phyloP scores from a whole-genome alignment of 2,888 invertebrate species.

The Lithophane socia region DNA sequence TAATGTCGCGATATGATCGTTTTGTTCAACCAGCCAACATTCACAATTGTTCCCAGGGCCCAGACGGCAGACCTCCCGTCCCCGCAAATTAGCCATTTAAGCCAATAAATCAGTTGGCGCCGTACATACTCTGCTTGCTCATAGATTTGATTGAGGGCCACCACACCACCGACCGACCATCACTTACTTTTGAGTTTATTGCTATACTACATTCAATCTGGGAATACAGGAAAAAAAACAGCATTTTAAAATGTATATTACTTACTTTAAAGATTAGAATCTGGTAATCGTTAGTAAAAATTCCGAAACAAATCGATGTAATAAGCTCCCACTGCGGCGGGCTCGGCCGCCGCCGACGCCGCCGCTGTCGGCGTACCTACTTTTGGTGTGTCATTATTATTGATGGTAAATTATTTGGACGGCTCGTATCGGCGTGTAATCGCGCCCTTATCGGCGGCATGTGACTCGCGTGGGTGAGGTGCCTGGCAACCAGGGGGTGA shows the following conservation, averaged over 20 bases:
- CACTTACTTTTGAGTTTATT: not conserved
- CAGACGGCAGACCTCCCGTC: conserved; percentile 15
- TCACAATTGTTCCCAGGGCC: conserved; percentile 30
- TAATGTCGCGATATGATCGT: not conserved
- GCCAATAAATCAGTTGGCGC: conserved; percentile 59
- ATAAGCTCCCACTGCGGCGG: not conserved
- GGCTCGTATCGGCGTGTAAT: conserved; percentile 48
- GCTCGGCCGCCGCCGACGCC: not conserved
- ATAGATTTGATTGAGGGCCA: conserved; percentile 24
- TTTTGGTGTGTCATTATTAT: conserved; percentile 45
- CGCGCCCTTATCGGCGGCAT: conserved; percentile 40
- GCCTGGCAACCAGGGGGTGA: not conserved
- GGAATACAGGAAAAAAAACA: not conserved
- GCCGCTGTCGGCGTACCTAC: not conserved
- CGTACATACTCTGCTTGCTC: conserved; percentile 17
- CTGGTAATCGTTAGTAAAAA: conserved; percentile 7
- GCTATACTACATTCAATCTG: conserved; percentile 1
- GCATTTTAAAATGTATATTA: not conserved
- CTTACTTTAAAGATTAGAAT: not conserved
- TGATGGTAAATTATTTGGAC: conserved; percentile 55
- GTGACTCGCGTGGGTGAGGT: conserved; percentile 2
- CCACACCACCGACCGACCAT: not conserved
- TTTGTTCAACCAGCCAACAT: not conserved
- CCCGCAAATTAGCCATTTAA: conserved; percentile 54
- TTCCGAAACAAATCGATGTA: not conserved